These are phyloP conservation scores for Bothrops alternatus DNA, from an alignment of 2,797 vertebrate genomes.

Conservation along the genomic window DNA sequence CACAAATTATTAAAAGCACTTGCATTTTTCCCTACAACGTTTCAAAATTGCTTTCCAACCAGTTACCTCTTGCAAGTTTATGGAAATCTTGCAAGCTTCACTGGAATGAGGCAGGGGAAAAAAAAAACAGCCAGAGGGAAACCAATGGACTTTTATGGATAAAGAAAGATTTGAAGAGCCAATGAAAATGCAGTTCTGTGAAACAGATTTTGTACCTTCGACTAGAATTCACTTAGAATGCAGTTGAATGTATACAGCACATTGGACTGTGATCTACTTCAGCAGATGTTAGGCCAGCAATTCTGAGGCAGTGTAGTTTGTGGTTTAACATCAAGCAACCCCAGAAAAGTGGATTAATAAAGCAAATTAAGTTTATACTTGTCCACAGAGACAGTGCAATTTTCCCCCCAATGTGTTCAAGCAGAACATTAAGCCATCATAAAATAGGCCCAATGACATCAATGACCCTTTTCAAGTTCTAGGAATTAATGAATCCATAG, in stretches of 20 bases:
- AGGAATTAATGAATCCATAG: background rate
- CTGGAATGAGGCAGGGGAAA: background rate
- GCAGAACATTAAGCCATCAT: background rate
- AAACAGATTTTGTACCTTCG: background rate
- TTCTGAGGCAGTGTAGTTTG: background rate
- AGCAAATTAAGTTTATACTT: background rate
- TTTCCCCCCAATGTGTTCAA: background rate
- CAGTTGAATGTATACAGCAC: background rate
- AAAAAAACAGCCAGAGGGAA: background rate
- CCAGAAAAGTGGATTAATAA: background rate
- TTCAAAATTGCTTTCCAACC: background rate
- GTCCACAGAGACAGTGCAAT: background rate
- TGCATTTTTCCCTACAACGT: background rate
- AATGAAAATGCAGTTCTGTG: background rate
- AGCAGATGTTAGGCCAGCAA: background rate
- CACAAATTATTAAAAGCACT: background rate
- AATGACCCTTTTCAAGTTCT: background rate
- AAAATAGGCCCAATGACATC: background rate
- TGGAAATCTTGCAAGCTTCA: background rate
- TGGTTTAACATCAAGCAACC: background rate
- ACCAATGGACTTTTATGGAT: background rate
- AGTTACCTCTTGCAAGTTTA: background rate
- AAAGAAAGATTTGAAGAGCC: background rate
- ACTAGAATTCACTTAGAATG: background rate
- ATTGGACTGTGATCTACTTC: background rate